These are phyloP conservation scores for Elysia crispata DNA, from an alignment of 2,888 invertebrate genomes.

Conservation along the genomic window DNA sequence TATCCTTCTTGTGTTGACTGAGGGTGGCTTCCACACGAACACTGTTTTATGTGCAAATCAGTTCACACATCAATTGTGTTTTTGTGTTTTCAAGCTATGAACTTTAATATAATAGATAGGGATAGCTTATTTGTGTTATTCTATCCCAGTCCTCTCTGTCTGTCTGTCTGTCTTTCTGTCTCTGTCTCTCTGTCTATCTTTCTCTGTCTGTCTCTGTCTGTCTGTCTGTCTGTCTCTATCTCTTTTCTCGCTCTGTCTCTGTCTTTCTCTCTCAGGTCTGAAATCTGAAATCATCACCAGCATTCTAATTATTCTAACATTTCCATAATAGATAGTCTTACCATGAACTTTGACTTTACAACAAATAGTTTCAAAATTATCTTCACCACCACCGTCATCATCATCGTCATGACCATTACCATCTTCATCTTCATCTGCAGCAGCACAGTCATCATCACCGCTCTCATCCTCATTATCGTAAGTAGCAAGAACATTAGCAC, in stretches of 20 bases:
- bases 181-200: conserved; percentile 17
- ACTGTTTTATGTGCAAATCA: too few relatives aligned
- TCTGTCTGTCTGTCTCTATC: conserved; percentile 17
- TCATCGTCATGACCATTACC: conserved; percentile 40
- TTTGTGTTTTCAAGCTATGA: too few relatives aligned
- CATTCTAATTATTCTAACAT: background rate
- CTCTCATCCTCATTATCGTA: background rate
- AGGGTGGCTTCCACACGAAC: background rate
- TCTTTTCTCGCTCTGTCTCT: conserved; percentile 25
- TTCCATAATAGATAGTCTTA: background rate
- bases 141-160: too few relatives aligned
- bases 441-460: conserved; percentile 11
- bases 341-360: background rate
- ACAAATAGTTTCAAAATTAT: background rate
- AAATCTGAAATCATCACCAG: background rate
- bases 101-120: too few relatives aligned
- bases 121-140: too few relatives aligned
- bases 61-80: too few relatives aligned
- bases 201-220: background rate
- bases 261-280: background rate
- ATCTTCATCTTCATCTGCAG: conserved; percentile 37
- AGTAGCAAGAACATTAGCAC: background rate
- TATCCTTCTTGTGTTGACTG: too few relatives aligned
- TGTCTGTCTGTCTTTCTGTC: conserved; percentile 10
- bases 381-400: conserved; percentile 34